phyloP scores from a whole-genome alignment of 2,797 vertebrate species.

The Neosilurus hyrtlii region DNA sequence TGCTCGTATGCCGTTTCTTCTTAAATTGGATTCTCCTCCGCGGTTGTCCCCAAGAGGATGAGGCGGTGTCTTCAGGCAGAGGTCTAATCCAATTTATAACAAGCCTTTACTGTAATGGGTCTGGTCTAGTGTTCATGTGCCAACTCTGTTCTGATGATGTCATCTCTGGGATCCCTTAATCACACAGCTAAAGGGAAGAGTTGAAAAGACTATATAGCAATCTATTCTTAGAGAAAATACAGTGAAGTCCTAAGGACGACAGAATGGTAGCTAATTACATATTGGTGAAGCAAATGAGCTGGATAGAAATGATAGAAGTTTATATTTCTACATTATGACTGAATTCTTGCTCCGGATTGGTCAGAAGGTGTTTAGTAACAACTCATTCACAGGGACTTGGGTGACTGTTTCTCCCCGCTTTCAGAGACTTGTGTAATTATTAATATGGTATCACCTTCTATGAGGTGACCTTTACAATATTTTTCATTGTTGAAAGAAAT shows the following conservation, averaged over 20 bases:
- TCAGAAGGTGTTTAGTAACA: neutral
- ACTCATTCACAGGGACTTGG: neutral
- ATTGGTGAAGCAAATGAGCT: no score
- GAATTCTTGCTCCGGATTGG: neutral
- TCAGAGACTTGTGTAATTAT: neutral
- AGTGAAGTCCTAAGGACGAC: neutral
- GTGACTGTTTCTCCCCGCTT: neutral
- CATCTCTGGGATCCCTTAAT: conserved; percentile 37
- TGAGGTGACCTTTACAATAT: neutral
- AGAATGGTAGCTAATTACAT: neutral
- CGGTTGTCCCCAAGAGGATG: conserved; percentile 28
- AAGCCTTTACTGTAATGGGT: conserved; percentile 43
- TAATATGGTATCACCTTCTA: neutral
- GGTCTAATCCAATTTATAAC: conserved; percentile 52
- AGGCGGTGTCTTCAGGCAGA: conserved; percentile 31
- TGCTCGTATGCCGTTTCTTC: neutral
- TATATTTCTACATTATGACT: neutral
- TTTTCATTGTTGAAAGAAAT: neutral
- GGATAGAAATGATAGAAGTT: neutral
- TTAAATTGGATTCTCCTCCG: conserved; percentile 35
- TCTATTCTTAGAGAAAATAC: neutral
- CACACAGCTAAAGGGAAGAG: conserved; percentile 9
- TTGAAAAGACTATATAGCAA: neutral
- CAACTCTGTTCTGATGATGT: conserved; percentile 39
- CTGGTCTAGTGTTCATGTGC: conserved; percentile 23